Evolutionary conservation across 2,888 invertebrate species (phyloP), one percentile per base, ranked within the genome.

Genomic region (Venusia cambrica): DNA sequence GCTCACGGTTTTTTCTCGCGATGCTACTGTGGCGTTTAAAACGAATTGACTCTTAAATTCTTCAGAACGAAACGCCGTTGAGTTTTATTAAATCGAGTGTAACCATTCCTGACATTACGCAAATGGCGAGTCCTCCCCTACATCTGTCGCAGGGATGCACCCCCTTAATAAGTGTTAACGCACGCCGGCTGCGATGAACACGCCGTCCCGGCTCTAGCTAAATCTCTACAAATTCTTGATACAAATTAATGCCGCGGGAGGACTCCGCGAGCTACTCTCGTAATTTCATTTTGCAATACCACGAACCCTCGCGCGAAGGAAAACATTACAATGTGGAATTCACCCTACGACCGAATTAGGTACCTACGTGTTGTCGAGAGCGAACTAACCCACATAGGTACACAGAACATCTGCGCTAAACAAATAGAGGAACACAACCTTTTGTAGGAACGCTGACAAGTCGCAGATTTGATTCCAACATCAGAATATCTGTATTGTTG

Each of bases 81-180:
- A 85, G 77, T 87, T 87, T 85, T 87, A 85, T 87, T 87, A 87
- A 87, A 87, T 85, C 84, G 87, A 85, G 84, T 85, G 85, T 84
- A 84, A 85, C 85, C 84, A 84, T 84, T 85, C 80, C 80, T 81
- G 70, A 76, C 83, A 83, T 87, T 85, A 85, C 80, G 84, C 81
- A 85, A 85, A 85, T 84, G 85, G 83, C 76, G 77, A 74, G 71
- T 63, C 81, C 84, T 78, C 85, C 87, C 85, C 78, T 84, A 85
- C 87, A 84, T 87, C 85, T 85, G 85, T 85, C 84, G 85, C 80
- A 68, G 80, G 75, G 85, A 87, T 87, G 87, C 85, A 84, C 81
- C 84, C 83, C 84, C 85, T 84, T 85, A 85, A 87, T 87, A 85
- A 84, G 85, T 84, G 85, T 84, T 83, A 84, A 85, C 83, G 84